A percentile compares a stretch with the other conserved stretches of the same genome.
Evolutionary conservation across 2,113 vertebrate genomes (phyloP).

Genomic region (Phyllopteryx taeniolatus): DNA sequence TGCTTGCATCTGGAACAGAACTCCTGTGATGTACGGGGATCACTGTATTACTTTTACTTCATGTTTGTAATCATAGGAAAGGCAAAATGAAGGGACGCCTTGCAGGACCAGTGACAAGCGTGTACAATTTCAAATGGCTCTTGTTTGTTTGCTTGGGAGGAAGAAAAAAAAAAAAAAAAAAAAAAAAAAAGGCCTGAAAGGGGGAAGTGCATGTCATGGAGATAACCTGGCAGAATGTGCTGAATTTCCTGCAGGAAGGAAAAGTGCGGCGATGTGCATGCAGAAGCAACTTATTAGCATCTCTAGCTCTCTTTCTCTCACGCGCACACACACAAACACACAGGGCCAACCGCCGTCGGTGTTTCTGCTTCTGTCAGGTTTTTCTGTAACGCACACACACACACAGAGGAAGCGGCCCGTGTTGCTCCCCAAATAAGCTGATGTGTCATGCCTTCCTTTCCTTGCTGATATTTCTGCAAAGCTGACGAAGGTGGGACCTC

Average conservation of each 20-base stretch:
- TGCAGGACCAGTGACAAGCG: neutral
- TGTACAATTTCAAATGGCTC: constrained; percentile 1
- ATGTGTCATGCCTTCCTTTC: constrained; percentile 81
- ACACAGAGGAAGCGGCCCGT: constrained; percentile 55
- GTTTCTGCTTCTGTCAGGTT: constrained; percentile 65
- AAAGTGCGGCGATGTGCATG: constrained; percentile 53
- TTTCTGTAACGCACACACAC: constrained; percentile 25
- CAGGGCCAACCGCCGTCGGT: constrained; percentile 48
- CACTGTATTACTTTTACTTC: no score
- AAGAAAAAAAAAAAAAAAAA: no score
- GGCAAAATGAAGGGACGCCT: no score
- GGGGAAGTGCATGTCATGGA: constrained; percentile 59
- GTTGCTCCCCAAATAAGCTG: constrained; percentile 71
- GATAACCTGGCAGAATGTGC: constrained; percentile 71
- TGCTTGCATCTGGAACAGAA: no score
- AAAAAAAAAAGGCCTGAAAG: constrained; percentile 16
- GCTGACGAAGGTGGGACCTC: constrained; percentile 14
- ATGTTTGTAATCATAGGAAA: no score
- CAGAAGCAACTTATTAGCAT: constrained; percentile 56
- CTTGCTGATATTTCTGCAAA: constrained; percentile 70
- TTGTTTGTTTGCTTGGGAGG: constrained; percentile 19
- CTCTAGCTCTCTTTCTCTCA: neutral
- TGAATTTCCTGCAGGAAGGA: constrained; percentile 62
- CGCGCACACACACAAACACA: constrained; percentile 1
- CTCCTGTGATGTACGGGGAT: no score